Conservation (phyloP, 2,797 vertebrate genomes). For the Notolepis coatsorum region DNA sequence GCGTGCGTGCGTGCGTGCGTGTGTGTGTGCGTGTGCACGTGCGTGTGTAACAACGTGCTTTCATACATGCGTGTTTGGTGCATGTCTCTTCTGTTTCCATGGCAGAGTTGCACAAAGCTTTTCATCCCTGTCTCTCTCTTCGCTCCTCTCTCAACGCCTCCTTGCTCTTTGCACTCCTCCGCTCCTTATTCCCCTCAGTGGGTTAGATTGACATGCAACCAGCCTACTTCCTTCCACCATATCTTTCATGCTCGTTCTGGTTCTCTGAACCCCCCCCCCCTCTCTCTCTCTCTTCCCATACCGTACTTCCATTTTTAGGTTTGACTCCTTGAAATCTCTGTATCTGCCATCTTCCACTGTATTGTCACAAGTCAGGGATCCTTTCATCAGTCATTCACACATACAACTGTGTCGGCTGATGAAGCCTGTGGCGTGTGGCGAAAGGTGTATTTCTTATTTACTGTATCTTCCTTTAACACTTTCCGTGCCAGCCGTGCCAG, state of each 20-base stretch:
- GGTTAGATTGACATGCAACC: no score
- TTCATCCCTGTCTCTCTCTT: constrained; percentile 46
- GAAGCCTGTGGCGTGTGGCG: no score
- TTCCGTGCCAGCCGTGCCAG: no score
- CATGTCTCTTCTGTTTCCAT: constrained; percentile 58
- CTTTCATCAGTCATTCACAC: background rate
- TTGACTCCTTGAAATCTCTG: constrained; percentile 60
- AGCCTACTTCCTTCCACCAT: constrained; percentile 76
- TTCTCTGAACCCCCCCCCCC: constrained; percentile 56
- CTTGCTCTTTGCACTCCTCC: no score
- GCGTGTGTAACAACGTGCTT: background rate
- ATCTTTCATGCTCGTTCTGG: constrained; percentile 65
- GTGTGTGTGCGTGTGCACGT: background rate
- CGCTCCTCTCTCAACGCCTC: background rate
- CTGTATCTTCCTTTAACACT: no score
- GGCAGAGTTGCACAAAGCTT: constrained; percentile 68
- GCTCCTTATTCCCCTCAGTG: constrained; percentile 58
- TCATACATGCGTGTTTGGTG: background rate
- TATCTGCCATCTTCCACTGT: background rate
- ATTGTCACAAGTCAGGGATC: background rate
- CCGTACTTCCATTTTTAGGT: constrained; percentile 75
- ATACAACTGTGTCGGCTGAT: no score
- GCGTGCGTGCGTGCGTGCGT: background rate
- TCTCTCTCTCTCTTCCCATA: constrained; percentile 67
- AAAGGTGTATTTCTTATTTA: no score